phyloP scores from a whole-genome alignment of 2,113 vertebrate genomes.

The Ageneiosus marmoratus region DNA sequence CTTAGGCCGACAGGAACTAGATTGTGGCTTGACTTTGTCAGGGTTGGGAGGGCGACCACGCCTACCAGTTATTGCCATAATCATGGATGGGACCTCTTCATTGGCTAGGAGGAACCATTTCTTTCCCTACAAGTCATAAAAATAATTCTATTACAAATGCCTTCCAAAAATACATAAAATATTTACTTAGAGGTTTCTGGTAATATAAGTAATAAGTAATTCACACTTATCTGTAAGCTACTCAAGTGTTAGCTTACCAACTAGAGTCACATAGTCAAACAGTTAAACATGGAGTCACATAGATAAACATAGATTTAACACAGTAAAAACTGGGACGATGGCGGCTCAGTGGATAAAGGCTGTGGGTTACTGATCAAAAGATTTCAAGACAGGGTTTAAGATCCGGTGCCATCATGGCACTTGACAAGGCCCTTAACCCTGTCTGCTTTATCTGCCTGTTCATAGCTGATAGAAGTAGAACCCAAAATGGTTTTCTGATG shows the following conservation, averaged over 20 bases:
- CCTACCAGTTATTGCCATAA: constrained; percentile 94
- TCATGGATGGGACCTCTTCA: constrained; percentile 92
- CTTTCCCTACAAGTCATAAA: constrained; percentile 72
- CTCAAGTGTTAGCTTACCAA: background rate
- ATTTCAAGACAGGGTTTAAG: background rate
- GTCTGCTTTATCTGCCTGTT: too few relatives aligned
- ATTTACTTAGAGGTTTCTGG: background rate
- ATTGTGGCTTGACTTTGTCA: constrained; percentile 75
- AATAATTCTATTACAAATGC: background rate
- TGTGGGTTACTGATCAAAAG: background rate
- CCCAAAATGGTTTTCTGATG: background rate
- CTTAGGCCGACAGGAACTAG: constrained; percentile 67
- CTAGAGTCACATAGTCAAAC: too few relatives aligned
- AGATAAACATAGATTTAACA: background rate
- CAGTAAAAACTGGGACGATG: too few relatives aligned
- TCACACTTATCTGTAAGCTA: background rate
- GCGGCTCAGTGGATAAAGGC: background rate
- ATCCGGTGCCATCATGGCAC: too few relatives aligned
- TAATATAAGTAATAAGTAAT: background rate
- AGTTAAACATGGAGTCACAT: background rate
- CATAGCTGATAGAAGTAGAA: background rate
- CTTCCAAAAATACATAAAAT: background rate
- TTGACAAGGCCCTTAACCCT: too few relatives aligned
- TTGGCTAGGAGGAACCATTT: constrained; percentile 87
- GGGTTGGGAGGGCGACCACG: constrained; percentile 93